Conservation (phyloP, 2,888 invertebrate species). For the Ennomos quercinarius region DNA sequence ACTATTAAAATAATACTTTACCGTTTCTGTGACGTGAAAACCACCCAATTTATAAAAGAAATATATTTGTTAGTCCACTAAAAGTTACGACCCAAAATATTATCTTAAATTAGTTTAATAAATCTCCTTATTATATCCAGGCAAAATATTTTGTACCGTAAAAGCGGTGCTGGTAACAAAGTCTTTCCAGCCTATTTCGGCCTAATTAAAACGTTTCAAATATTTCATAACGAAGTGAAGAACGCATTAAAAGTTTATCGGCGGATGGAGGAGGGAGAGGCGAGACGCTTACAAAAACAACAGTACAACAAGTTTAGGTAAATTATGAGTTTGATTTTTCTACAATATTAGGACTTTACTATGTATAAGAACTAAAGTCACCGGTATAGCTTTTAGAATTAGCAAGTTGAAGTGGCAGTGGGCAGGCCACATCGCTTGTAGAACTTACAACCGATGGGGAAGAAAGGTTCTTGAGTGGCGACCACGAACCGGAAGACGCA, state of each 20-base stretch:
- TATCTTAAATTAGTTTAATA: slow-evolving; percentile 49
- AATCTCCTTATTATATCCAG: slow-evolving; percentile 50
- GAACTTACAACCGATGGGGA: no score
- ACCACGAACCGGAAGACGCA: no score
- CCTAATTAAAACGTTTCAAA: slow-evolving; percentile 70
- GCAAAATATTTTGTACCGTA: slow-evolving; percentile 49
- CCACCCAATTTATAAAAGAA: slow-evolving; percentile 19
- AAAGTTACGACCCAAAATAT: slow-evolving; percentile 43
- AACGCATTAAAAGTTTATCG: slow-evolving; percentile 77
- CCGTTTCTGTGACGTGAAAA: slow-evolving; percentile 11
- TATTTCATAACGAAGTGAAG: slow-evolving; percentile 74
- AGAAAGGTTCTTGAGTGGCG: no score
- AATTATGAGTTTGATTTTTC: no score
- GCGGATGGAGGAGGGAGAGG: slow-evolving; percentile 40
- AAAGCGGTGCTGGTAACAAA: slow-evolving; percentile 54
- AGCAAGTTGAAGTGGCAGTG: no score
- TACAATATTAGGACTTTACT: no score
- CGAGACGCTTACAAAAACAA: slow-evolving; percentile 42
- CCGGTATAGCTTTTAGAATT: no score
- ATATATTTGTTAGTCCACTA: slow-evolving; percentile 35
- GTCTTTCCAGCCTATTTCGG: slow-evolving; percentile 58
- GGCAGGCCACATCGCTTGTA: no score
- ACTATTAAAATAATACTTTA: no score
- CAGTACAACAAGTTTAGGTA: slow-evolving; percentile 44
- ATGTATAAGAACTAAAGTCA: no score